These are phyloP conservation scores for Dicycla oo DNA, from an alignment of 2,888 invertebrate species.

Conservation along the genomic window DNA sequence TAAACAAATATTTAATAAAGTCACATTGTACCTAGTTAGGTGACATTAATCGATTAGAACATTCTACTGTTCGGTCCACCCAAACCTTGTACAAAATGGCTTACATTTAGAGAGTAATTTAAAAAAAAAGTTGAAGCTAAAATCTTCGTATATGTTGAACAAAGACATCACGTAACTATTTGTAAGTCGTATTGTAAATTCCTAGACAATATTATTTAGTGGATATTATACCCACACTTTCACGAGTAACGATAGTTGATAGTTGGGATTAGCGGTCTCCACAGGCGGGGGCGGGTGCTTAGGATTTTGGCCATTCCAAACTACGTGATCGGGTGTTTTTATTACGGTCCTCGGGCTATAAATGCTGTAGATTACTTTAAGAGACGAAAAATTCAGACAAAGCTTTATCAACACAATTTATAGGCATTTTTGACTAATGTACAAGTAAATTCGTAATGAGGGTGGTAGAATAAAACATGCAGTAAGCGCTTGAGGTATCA, in stretches of 20 bases:
- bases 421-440: conserved; percentile 33
- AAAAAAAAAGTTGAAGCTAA: conserved; percentile 4
- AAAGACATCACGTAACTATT: neutral
- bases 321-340: conserved; percentile 76
- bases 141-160: neutral
- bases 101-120: conserved; percentile 27
- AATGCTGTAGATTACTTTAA: conserved; percentile 65
- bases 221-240: conserved; percentile 35
- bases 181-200: conserved; percentile 5
- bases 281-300: conserved; percentile 41
- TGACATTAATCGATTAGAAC: conserved; percentile 40
- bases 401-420: conserved; percentile 53
- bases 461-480: conserved; percentile 31
- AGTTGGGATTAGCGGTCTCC: conserved; percentile 62
- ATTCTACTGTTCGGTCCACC: conserved; percentile 17
- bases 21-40: conserved; percentile 35
- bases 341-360: conserved; percentile 68
- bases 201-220: conserved; percentile 32
- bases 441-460: conserved; percentile 29
- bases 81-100: conserved; percentile 29
- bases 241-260: conserved; percentile 61
- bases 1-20: too few relatives aligned
- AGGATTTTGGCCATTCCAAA: conserved; percentile 69
- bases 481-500: conserved; percentile 10
- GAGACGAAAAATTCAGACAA: conserved; percentile 52